Evolutionary conservation across 2,888 invertebrate genomes (phyloP), one percentile per base, ranked within the genome.

Genomic region (Lochmaea capreae): DNA sequence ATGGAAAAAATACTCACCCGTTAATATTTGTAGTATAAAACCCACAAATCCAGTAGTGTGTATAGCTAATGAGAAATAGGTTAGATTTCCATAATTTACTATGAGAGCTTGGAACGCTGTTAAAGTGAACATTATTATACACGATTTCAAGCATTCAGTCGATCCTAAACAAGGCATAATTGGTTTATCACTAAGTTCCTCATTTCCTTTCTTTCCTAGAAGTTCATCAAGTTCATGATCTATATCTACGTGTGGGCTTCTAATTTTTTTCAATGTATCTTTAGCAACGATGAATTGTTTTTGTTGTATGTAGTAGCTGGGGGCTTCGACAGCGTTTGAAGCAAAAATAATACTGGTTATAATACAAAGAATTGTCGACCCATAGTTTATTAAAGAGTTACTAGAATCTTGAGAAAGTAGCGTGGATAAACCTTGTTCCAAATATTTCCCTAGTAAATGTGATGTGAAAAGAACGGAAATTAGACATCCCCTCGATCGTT

Each of bases 141-240:
- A 54, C 18, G 54, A 16, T 18, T 54, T 54, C 3, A 54, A 16
- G 1, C 18, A 54, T 18, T 18, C 54, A 16, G 10, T 18, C 2
- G 54, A 54, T 10, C 16, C 16, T 11, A 54, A 54, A 3, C 54
- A 54, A 6, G 16, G 18, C 18, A 54, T 54, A 18, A 54, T 9
- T 3, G 10, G n/a, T 18, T 16, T 16, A 16, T 54, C 3, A 18
- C 1, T 0, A 18, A 18, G 10, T 54, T 54, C 54, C 16, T 8
- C 2, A 54, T 18, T 10, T 0, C 8, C 8, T 10, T 2, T 54
- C 14, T 59, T 18, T 26, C 16, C 46, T 11, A 59, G 26, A 3
- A 67, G 18, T 10, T 67, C n/a, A 11, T 14, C 12, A n/a, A 67
- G n/a, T 46, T 58, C 67, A n/a, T 43, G 8, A 2, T 67, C 59